Evolutionary conservation across 2,888 invertebrate genomes (phyloP), one percentile per base, ranked within the genome.

Genomic region (Lacanobia wlatinum): DNA sequence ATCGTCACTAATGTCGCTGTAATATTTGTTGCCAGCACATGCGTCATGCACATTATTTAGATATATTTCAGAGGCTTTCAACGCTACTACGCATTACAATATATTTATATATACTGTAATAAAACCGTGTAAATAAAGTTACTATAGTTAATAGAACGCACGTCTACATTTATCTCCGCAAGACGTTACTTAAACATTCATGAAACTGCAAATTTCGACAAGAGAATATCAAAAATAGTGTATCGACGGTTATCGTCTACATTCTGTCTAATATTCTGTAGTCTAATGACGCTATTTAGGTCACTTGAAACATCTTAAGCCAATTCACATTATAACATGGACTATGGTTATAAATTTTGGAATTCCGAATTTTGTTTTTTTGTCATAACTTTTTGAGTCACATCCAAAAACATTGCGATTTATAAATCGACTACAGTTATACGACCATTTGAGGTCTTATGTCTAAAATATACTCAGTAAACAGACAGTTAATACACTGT

Each of bases 161-260:
- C 91, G 90, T 90, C 91, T 92, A 91, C 92, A 89, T 90, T 90
- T 87, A 90, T 91, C 86, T 91, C 87, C 90, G 89, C 90, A 91
- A 92, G 91, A 92, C 89, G 87, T 90, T 89, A 90, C 88, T 86
- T 92, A 90, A 92, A 93, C 92, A 92, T 92, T 90, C 91, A 90
- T 92, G 92, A 92, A 93, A 93, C 92, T 92, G 94, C 94, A 93
- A 95, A 95, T 96, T 95, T 95, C 96, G 96, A 96, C 95, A 96
- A 96, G 96, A 96, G 94, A 92, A 94, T 96, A 96, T 96, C 96
- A 96, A 96, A 96, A 96, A 96, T 96, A 96, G 96, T 95, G 95
- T 93, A 94, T 94, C 93, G 92, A 94, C 94, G 91, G 92, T 90
- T 91, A 89, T 92, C 92, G 90, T 87, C 93, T 94, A 95, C 92